Conservation (phyloP, 2,113 vertebrate genomes). For the Festucalex cinctus region DNA sequence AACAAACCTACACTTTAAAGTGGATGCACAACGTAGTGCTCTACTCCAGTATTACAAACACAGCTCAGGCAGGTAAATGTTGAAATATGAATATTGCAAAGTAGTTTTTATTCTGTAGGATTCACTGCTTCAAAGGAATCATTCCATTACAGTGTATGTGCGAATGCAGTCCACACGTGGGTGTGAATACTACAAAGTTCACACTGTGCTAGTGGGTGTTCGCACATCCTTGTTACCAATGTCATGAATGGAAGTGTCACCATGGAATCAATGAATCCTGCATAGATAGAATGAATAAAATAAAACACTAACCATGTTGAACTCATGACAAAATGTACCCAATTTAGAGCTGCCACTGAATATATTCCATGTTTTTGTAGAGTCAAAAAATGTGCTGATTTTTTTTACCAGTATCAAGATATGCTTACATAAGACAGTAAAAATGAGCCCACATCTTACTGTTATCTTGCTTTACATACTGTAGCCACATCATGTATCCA, state of each 20-base stretch:
- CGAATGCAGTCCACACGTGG: background rate
- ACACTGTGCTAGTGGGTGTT: conserved; percentile 7
- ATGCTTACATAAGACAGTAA: no score
- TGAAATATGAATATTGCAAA: background rate
- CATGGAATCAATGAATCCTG: background rate
- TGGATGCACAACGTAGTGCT: background rate
- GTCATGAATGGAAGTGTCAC: background rate
- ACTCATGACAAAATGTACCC: no score
- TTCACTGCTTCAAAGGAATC: conserved; percentile 8
- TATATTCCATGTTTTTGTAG: no score
- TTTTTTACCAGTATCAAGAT: background rate
- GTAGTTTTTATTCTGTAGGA: background rate
- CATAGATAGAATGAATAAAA: background rate
- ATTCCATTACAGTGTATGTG: background rate
- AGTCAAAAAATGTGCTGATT: no score
- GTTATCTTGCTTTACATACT: no score
- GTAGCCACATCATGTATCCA: no score
- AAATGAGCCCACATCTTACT: no score
- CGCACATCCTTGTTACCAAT: background rate
- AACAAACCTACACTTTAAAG: background rate
- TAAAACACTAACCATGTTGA: background rate
- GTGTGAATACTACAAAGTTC: background rate
- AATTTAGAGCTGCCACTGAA: no score
- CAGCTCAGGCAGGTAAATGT: background rate
- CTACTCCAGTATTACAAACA: background rate